These are phyloP conservation scores for Linyphia triangularis DNA, from an alignment of 2,888 invertebrate species.

Conservation along the genomic window DNA sequence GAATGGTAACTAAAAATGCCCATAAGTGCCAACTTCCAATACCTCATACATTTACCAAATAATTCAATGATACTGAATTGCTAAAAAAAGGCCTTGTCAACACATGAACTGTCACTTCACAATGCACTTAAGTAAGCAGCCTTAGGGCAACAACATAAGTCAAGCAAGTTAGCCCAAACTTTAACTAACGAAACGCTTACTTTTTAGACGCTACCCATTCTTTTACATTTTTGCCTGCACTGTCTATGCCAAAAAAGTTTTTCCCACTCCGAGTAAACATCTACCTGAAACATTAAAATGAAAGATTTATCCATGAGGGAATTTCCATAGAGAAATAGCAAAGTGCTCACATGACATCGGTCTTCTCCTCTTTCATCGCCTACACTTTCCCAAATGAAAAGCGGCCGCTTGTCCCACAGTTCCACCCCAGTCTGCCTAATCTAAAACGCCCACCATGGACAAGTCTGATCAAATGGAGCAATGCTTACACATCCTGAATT, in stretches of 20 bases:
- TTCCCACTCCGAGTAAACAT: constrained; percentile 5
- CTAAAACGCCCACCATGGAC: constrained; percentile 51
- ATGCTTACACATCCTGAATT: constrained; percentile 75
- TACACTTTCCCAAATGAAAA: constrained; percentile 53
- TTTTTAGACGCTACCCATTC: constrained; percentile 39
- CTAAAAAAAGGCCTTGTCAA: not conserved
- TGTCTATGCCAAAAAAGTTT: constrained; percentile 15
- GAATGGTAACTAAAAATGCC: too few species aligned
- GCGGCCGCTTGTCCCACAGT: constrained; percentile 42
- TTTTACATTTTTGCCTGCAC: constrained; percentile 22
- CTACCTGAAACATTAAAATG: constrained; percentile 16
- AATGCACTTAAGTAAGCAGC: not conserved
- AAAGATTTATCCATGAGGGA: constrained; percentile 25
- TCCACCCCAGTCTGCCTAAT: constrained; percentile 66
- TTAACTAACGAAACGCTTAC: constrained; percentile 7
- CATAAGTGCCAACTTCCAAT: too few species aligned
- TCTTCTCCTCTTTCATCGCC: constrained; percentile 73
- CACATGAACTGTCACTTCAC: not conserved
- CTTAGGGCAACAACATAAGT: not conserved
- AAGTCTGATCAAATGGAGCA: constrained; percentile 66
- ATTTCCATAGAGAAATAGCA: constrained; percentile 20
- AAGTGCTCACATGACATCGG: constrained; percentile 69
- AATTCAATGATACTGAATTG: too few species aligned
- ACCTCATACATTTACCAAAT: too few species aligned
- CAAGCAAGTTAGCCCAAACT: not conserved